Conservation (phyloP, 2,888 invertebrate species). For the Falcaria lacertinaria region DNA sequence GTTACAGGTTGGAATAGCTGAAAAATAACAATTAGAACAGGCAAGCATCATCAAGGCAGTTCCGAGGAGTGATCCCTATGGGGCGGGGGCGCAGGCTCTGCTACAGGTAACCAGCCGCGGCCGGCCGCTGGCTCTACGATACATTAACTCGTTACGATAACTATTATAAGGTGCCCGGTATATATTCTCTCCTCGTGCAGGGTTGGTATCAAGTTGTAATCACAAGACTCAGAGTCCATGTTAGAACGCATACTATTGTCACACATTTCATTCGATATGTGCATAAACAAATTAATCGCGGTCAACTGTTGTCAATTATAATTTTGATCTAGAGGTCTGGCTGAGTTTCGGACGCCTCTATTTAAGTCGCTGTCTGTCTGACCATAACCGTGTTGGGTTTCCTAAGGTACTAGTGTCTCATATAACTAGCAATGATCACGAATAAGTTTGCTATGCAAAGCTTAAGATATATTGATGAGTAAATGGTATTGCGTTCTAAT, state of each 20-base stretch:
- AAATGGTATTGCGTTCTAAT: slow-evolving; percentile 2
- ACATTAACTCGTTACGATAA: slow-evolving; percentile 19
- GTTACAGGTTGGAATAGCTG: slow-evolving; percentile 73
- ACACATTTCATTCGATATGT: too few relatives aligned
- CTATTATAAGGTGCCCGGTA: slow-evolving; percentile 16
- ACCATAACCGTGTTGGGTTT: too few relatives aligned
- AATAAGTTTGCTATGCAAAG: too few relatives aligned
- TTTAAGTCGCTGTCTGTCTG: too few relatives aligned
- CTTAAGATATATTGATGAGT: too few relatives aligned
- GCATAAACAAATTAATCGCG: too few relatives aligned
- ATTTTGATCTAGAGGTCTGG: too few relatives aligned
- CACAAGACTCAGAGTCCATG: background rate
- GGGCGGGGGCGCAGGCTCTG: slow-evolving; percentile 27
- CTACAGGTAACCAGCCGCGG: slow-evolving; percentile 19
- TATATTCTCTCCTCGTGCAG: background rate
- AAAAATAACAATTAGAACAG: slow-evolving; percentile 73
- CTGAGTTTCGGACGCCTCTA: too few relatives aligned
- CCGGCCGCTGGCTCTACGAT: slow-evolving; percentile 14
- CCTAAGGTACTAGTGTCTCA: too few relatives aligned
- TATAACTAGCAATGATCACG: too few relatives aligned
- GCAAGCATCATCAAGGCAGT: slow-evolving; percentile 39
- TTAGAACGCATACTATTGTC: background rate
- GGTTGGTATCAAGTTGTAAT: background rate
- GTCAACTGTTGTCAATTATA: too few relatives aligned
- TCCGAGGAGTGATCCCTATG: slow-evolving; percentile 46